These are phyloP conservation scores for Cosmia trapezina DNA, from an alignment of 2,888 invertebrate genomes.

Conservation along the genomic window DNA sequence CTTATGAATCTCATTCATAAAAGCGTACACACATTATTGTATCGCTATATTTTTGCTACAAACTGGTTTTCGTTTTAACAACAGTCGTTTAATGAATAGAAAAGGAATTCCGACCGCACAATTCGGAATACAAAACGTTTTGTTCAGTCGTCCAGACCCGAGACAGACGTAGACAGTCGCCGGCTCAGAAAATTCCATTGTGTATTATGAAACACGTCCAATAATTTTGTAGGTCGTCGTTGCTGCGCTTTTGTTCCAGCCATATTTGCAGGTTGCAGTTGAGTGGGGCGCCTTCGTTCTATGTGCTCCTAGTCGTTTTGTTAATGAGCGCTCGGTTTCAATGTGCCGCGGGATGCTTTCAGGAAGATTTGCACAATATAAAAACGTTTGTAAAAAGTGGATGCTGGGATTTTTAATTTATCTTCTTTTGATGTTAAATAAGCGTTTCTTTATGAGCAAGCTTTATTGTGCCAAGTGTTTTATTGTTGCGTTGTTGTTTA, in stretches of 20 bases:
- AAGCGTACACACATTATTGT: not conserved
- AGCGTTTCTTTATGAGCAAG: constrained; percentile 40
- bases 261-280: constrained; percentile 61
- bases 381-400: constrained; percentile 63
- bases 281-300: constrained; percentile 50
- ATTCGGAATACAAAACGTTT: constrained; percentile 48
- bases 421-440: constrained; percentile 58
- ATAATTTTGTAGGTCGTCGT: constrained; percentile 62
- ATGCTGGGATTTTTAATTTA: constrained; percentile 56
- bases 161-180: constrained; percentile 53
- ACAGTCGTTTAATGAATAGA: constrained; percentile 20
- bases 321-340: constrained; percentile 70
- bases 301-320: constrained; percentile 67
- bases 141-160: constrained; percentile 51
- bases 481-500: constrained; percentile 3
- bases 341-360: constrained; percentile 61
- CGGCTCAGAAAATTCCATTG: constrained; percentile 51
- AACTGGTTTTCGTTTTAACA: constrained; percentile 12
- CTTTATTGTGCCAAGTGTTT: constrained; percentile 24
- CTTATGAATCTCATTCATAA: constrained; percentile 31
- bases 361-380: constrained; percentile 65
- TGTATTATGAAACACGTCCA: constrained; percentile 58
- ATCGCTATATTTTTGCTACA: constrained; percentile 6
- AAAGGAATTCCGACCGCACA: constrained; percentile 17
- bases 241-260: constrained; percentile 65